These are phyloP conservation scores for Pyrgilauda ruficollis DNA, from an alignment of 2,113 vertebrate genomes.

Conservation along the genomic window DNA sequence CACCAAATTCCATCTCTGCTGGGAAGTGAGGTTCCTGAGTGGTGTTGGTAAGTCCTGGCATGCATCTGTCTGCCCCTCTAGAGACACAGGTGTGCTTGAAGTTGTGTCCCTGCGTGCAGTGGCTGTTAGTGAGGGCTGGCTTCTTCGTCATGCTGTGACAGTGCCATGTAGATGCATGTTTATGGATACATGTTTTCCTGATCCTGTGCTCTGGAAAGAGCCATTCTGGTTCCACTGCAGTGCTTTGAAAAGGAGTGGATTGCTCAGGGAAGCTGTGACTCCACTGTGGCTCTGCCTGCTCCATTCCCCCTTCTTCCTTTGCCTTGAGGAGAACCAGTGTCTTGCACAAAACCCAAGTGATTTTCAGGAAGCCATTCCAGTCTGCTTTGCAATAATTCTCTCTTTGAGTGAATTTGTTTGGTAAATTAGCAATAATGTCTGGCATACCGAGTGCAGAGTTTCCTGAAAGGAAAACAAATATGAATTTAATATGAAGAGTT, in stretches of 20 bases:
- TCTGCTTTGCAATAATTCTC: background rate
- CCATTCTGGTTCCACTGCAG: background rate
- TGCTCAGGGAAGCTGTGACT: background rate
- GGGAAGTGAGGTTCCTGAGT: background rate
- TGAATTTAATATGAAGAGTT: background rate
- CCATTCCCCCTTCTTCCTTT: background rate
- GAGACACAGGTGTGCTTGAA: background rate
- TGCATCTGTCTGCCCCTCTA: background rate
- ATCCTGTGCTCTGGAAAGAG: fast-evolving
- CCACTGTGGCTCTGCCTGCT: fast-evolving
- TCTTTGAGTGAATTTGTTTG: background rate
- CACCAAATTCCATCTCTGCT: background rate
- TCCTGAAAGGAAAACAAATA: background rate
- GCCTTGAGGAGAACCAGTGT: fast-evolving
- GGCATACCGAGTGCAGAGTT: background rate
- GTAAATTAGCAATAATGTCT: background rate
- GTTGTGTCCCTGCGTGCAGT: background rate
- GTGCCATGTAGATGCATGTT: fast-evolving
- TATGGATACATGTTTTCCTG: background rate
- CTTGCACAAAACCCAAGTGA: background rate
- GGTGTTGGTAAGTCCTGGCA: background rate
- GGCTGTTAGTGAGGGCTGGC: background rate
- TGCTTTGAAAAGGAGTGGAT: background rate
- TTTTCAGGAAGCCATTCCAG: background rate
- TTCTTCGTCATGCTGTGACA: background rate